These are phyloP conservation scores for Drepana arcuata DNA, from an alignment of 1,140 invertebrate genomes.

Conservation along the genomic window DNA sequence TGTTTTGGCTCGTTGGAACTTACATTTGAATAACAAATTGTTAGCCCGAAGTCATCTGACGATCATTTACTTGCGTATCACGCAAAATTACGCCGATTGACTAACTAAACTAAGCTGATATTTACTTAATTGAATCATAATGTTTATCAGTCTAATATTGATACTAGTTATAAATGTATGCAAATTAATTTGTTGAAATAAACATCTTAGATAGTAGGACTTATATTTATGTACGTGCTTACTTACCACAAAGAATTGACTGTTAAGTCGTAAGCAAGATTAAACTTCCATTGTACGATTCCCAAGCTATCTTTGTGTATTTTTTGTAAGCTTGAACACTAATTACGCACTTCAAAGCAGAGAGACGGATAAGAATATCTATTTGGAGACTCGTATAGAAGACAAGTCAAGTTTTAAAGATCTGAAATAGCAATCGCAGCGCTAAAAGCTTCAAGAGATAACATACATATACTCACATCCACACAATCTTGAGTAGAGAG, in stretches of 20 bases:
- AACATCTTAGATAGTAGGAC: too few relatives aligned
- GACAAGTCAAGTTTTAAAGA: constrained; percentile 24
- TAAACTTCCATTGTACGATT: too few relatives aligned
- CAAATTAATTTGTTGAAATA: too few relatives aligned
- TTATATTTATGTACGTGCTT: too few relatives aligned
- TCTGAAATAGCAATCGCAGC: constrained; percentile 40
- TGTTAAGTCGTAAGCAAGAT: too few relatives aligned
- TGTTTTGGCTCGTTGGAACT: constrained; percentile 17
- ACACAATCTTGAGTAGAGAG: constrained; percentile 31
- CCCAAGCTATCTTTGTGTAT: too few relatives aligned
- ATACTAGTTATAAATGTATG: too few relatives aligned
- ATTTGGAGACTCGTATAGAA: constrained; percentile 23
- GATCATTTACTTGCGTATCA: constrained; percentile 5
- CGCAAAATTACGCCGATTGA: constrained; percentile 11
- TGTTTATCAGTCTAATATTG: too few relatives aligned
- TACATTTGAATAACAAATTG: constrained; percentile 27
- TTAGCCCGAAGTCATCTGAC: constrained; percentile 11
- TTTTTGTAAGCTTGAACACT: too few relatives aligned
- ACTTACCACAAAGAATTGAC: too few relatives aligned
- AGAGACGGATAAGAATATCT: constrained; percentile 20
- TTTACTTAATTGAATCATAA: too few relatives aligned
- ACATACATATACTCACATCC: constrained; percentile 36
- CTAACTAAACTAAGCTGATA: constrained; percentile 12
- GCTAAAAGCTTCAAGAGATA: constrained; percentile 61
- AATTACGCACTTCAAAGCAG: constrained; percentile 8